Percentiles rank a stretch among this genome's conserved stretches.
phyloP scores from a whole-genome alignment of 2,113 vertebrate genomes.

The Brachionichthys hirsutus region DNA sequence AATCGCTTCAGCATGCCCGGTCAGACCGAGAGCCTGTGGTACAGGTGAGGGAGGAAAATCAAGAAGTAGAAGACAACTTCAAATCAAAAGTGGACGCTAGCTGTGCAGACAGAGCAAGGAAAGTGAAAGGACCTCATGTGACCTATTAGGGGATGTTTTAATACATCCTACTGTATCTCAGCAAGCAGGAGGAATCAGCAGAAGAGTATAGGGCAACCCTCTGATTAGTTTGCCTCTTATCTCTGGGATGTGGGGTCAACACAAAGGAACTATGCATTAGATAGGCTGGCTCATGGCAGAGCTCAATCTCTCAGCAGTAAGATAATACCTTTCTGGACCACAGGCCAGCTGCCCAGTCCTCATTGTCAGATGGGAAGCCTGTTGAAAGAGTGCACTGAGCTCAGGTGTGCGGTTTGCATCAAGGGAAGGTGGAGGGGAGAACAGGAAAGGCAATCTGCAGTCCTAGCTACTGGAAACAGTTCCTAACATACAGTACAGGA shows the following conservation, averaged over 20 bases:
- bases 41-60: slow-evolving; percentile 73
- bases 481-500: slow-evolving; percentile 13
- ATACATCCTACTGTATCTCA: slow-evolving; percentile 44
- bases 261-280: slow-evolving; percentile 63
- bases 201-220: not conserved
- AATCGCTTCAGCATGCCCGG: slow-evolving; percentile 83
- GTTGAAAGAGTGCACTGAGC: slow-evolving; percentile 35
- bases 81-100: not conserved
- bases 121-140: slow-evolving; percentile 15
- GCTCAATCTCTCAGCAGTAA: slow-evolving; percentile 55
- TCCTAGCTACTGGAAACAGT: slow-evolving; percentile 33
- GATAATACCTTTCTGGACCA: slow-evolving; percentile 61
- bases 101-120: not conserved
- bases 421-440: slow-evolving; percentile 13
- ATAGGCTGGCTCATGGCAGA: slow-evolving; percentile 32
- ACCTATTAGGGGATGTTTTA: slow-evolving; percentile 27
- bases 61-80: not conserved
- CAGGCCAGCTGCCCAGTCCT: slow-evolving; percentile 56
- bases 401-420: slow-evolving; percentile 31
- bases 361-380: slow-evolving; percentile 16
- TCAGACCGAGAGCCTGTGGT: slow-evolving; percentile 82
- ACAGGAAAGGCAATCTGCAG: slow-evolving; percentile 17
- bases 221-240: slow-evolving; percentile 36
- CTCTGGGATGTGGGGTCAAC: slow-evolving; percentile 33
- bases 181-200: slow-evolving; percentile 29